Conservation (phyloP, 2,888 invertebrate species). For the Seira ritae region DNA sequence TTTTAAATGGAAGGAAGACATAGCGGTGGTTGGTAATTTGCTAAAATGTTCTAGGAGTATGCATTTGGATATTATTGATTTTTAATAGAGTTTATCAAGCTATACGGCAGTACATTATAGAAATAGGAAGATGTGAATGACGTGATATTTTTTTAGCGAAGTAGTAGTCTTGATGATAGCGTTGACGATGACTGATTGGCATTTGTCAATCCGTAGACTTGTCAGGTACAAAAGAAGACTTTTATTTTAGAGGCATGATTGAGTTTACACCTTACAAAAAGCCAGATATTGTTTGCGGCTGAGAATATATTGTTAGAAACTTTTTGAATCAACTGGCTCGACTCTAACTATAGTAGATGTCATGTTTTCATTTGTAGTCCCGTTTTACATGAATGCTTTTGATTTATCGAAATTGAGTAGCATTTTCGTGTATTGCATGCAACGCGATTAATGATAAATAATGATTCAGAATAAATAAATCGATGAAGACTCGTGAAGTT, state of each 20-base stretch:
- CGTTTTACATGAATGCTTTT: conserved; percentile 28
- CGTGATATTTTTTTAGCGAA: too few species aligned
- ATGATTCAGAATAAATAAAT: not conserved
- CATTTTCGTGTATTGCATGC: too few species aligned
- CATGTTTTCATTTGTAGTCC: conserved; percentile 37
- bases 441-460: not conserved
- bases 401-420: conserved; percentile 8
- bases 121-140: too few species aligned
- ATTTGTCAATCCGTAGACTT: conserved; percentile 54
- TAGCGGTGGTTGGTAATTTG: too few species aligned
- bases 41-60: too few species aligned
- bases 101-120: too few species aligned
- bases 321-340: not conserved
- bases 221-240: conserved; percentile 22
- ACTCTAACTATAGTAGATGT: not conserved
- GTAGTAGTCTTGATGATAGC: conserved; percentile 17
- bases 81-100: too few species aligned
- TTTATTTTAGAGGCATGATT: conserved; percentile 3
- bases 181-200: conserved; percentile 57
- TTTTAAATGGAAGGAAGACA: too few species aligned
- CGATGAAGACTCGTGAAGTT: too few species aligned
- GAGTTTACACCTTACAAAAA: conserved; percentile 5
- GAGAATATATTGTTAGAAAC: not conserved
- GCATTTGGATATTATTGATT: too few species aligned
- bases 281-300: not conserved